Base-by-base conservation (phyloP, 2,797 vertebrate species). In the Propithecus deckenii region DNA sequence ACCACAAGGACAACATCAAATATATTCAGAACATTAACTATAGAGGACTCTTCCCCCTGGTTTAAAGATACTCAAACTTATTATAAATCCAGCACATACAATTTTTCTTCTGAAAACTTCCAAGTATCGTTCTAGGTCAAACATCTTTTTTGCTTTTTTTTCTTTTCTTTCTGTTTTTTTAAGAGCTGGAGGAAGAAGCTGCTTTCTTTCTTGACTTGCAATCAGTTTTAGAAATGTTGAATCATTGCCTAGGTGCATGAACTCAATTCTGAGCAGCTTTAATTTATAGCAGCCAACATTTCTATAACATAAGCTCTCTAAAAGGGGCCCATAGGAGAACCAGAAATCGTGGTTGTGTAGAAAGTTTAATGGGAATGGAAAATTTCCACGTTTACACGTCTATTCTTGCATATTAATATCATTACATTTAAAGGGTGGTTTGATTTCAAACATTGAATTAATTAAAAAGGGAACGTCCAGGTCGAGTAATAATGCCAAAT, bases 321-420 rank as follows among this genome's bases (percentile, higher is more conserved):
- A 95, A 97, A 98, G 87, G 69, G 89, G 80, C 79, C 97, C 97
- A 94, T 80, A 92, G 94, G 98, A 98, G 89, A 91, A 97, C 90
- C 97, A 95, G 76, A 98, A 98, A 98, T 96, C 76, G 97, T n/a
- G 87, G 94, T 96, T 98, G 43, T 96, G 86, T 95, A 96, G 96
- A 98, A 98, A 98, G 83, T 97, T 98, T 94, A 98, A 97, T 95
- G 95, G 91, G 96, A 98, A 98, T 97, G 97, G 98, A 98, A 99
- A 98, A 97, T 98, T 96, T 98, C 96, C 97, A 97, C 48, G 3
- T 98, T 98, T 98, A 97, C 95, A 95, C 91, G 57, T 79, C 97
- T 98, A 96, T 76, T 69, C 95, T 97, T 98, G 96, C 63, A 57
- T 98, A 98, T 98, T 98, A 98, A 98, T 98, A 98, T 95, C 98